These are phyloP conservation scores for Tuta absoluta DNA, from an alignment of 2,888 invertebrate genomes.

Conservation along the genomic window DNA sequence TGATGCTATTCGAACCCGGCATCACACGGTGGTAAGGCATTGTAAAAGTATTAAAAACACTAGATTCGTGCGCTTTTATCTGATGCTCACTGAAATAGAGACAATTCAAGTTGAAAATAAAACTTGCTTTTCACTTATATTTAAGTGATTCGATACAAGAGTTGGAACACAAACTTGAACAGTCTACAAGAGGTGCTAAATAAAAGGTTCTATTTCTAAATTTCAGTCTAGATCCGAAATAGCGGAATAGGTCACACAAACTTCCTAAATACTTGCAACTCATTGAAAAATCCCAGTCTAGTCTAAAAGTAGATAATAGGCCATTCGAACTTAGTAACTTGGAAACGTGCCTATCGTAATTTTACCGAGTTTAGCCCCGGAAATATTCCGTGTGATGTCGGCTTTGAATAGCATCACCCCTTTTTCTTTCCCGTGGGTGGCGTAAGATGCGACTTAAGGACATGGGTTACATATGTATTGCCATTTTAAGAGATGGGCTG, in stretches of 20 bases:
- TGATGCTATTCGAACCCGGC: too few species aligned
- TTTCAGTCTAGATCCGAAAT: slow-evolving; percentile 28
- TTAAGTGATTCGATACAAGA: not conserved
- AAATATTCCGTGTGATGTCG: too few species aligned
- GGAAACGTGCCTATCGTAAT: not conserved
- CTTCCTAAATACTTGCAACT: slow-evolving; percentile 28
- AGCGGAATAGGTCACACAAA: slow-evolving; percentile 34
- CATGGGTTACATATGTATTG: too few species aligned
- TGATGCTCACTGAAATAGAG: not conserved
- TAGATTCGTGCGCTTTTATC: not conserved
- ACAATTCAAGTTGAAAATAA: not conserved
- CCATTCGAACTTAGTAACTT: slow-evolving; percentile 46
- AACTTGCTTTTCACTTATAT: not conserved
- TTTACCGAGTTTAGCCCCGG: too few species aligned
- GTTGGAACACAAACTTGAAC: not conserved
- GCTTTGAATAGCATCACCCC: too few species aligned
- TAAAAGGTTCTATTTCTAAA: slow-evolving; percentile 9
- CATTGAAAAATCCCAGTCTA: slow-evolving; percentile 32
- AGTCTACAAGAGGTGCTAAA: slow-evolving; percentile 10
- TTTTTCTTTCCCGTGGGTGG: too few species aligned
- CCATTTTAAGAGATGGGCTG: too few species aligned
- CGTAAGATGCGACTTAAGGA: too few species aligned
- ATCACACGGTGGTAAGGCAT: too few species aligned
- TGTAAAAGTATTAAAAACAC: too few species aligned
- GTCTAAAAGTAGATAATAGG: slow-evolving; percentile 53